Evolutionary conservation across 2,888 invertebrate genomes (phyloP), one percentile per base, ranked within the genome.

Genomic region (Pterobdella sp.): DNA sequence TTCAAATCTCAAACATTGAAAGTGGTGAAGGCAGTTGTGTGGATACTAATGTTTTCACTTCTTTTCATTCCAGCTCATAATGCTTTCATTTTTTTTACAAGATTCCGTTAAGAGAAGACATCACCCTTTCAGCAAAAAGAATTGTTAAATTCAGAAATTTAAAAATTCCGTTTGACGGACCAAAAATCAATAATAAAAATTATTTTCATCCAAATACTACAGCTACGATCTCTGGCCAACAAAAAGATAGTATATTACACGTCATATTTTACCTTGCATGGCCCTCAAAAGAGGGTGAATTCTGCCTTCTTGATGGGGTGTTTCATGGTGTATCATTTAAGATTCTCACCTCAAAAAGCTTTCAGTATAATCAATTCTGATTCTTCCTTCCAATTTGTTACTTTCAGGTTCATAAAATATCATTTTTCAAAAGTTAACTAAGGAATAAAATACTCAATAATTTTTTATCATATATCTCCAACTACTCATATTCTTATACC

Each of bases 291-390:
- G 49, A 64, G 36, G 49, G 71, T 74, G 26, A 74, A 74, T 70
- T 64, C 74, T 26, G 74, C 74, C 3, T 74, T 74, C 37, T 56
- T 74, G n/a, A 71, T 74, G 26, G 74, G 74, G n/a, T 52, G 70
- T 7, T 74, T 64, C 49, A 66, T 65, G 68, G 71, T 74, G n/a
- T 31, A 2, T 29, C 65, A 65, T 32, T 34, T 65, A 14, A 7
- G n/a, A 4, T 22, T 7, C 32, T 31, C 32, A 3, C 34, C 65
- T 7, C 65, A 65, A 65, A n/a, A 65, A 7, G 65, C n/a, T 2
- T 65, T 34, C 35, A 7, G 32, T 3, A 7, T 65, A 3, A 18
- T 65, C 32, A 65, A 35, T n/a, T 4, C 32, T 22, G 71, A 71
- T 10, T 22, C 36, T 0, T 35, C 34, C n/a, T 26, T 56, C 36